These are phyloP conservation scores for Cavia aperea DNA, from an alignment of 2,113 vertebrate genomes.

Conservation along the genomic window DNA sequence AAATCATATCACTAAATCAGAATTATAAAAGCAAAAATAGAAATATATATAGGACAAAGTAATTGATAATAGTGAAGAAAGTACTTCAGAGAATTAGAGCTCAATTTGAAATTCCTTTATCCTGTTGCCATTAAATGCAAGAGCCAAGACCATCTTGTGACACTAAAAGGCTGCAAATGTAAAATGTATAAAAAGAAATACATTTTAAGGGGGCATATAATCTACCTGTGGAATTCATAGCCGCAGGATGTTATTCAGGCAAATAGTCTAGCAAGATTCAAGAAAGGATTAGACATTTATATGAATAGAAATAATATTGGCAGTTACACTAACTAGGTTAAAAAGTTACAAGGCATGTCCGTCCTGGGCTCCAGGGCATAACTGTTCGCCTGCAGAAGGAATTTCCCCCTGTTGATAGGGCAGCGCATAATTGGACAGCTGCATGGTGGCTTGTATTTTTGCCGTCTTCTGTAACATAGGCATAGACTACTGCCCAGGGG, in stretches of 20 bases:
- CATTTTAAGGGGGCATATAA: constrained; percentile 47
- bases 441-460: background rate
- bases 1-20: background rate
- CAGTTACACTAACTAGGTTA: constrained; percentile 64
- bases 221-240: constrained; percentile 47
- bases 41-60: background rate
- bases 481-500: background rate
- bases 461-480: constrained; percentile 1
- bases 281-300: constrained; percentile 61
- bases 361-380: constrained; percentile 57
- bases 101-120: background rate
- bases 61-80: background rate
- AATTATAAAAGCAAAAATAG: background rate
- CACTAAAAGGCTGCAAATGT: constrained; percentile 60
- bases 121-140: background rate
- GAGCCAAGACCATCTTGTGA: background rate
- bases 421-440: constrained; percentile 51
- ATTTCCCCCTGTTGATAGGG: constrained; percentile 38
- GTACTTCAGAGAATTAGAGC: background rate
- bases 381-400: constrained; percentile 60
- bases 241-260: constrained; percentile 44
- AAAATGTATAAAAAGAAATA: constrained; percentile 43
- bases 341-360: constrained; percentile 69
- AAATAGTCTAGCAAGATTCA: constrained; percentile 58
- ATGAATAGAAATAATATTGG: constrained; percentile 61